Base-by-base conservation (phyloP, 53 echinoderm and acorn worm species). In the Paracentrotus lividus region DNA sequence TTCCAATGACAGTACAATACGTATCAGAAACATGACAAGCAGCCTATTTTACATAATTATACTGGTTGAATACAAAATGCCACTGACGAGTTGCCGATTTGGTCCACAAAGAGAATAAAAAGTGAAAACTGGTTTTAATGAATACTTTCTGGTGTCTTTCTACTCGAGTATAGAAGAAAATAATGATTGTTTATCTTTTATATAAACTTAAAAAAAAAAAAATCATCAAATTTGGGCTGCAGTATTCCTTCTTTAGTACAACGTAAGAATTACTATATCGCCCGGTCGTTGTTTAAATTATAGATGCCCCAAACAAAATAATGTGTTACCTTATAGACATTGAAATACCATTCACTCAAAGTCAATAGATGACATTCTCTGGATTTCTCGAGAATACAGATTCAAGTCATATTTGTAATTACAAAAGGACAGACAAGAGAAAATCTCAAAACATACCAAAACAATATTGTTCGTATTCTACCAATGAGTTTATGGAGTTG, bases 101-200 rank as follows among this genome's bases (percentile, higher is more conserved):
- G 81, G 81, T 81, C 81, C 81, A 81, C 21, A 26, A n/a, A 8
- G 26, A n/a, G n/a, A n/a, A n/a, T n/a, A n/a, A n/a, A n/a, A n/a
- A n/a, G 23, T 81, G 81, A 81, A 81, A 20, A 81, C 49, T 44
- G 26, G 47, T 47, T 23, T 52, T 24, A 24, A 4, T 47, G 49
- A 81, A 81, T 81, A 81, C 81, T 81, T 45, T 81, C 47, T 81
- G 81, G 81, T 81, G 81, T 81, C 47, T 47, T 81, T 44, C 8
- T 64, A 26, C 6, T 8, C 64, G 16, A 57, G 57, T 18, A n/a
- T n/a, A n/a, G n/a, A n/a, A n/a, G n/a, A n/a, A n/a, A n/a, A n/a
- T n/a, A n/a, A n/a, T n/a, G n/a, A n/a, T n/a, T n/a, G n/a, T n/a
- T n/a, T n/a, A n/a, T n/a, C n/a, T n/a, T n/a, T n/a, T n/a, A n/a